Conservation (phyloP, 2,888 invertebrate genomes). For the Agonopterix subpropinquella region DNA sequence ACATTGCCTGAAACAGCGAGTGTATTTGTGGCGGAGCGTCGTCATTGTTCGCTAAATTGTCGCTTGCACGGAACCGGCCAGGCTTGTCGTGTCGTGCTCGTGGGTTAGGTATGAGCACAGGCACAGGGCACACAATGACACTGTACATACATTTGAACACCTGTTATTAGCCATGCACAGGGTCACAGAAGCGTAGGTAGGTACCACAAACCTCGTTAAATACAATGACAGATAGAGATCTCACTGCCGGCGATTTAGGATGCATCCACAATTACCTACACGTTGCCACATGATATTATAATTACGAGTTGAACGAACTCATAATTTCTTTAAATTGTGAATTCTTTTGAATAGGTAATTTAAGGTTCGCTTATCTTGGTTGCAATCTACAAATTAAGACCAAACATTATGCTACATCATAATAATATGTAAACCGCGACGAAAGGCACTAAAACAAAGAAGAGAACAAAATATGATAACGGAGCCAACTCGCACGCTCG, state of each 20-base stretch:
- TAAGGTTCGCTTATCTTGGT: conserved; percentile 19
- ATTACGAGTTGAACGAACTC: conserved; percentile 47
- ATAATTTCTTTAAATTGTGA: conserved; percentile 21
- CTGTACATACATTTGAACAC: conserved; percentile 70
- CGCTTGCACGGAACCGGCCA: conserved; percentile 71
- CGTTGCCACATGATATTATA: conserved; percentile 43
- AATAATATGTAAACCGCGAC: conserved; percentile 23
- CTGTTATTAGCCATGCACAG: conserved; percentile 70
- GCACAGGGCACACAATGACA: conserved; percentile 61
- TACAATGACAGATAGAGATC: conserved; percentile 68
- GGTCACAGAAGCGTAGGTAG: conserved; percentile 42
- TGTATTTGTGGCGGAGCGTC: conserved; percentile 69
- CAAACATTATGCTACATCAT: conserved; percentile 13
- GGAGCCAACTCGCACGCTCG: conserved; percentile 24
- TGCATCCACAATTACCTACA: conserved; percentile 53
- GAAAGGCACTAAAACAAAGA: conserved; percentile 27
- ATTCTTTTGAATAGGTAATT: conserved; percentile 23
- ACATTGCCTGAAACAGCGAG: conserved; percentile 58
- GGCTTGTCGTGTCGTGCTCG: conserved; percentile 74
- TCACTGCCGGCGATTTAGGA: conserved; percentile 51
- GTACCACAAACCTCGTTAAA: conserved; percentile 59
- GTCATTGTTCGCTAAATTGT: conserved; percentile 76
- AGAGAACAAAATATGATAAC: conserved; percentile 26
- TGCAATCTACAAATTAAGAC: conserved; percentile 24
- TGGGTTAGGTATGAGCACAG: conserved; percentile 64